Evolutionary conservation across 1,140 invertebrate genomes (phyloP).

Genomic region (Pseudomyrmex concolor): DNA sequence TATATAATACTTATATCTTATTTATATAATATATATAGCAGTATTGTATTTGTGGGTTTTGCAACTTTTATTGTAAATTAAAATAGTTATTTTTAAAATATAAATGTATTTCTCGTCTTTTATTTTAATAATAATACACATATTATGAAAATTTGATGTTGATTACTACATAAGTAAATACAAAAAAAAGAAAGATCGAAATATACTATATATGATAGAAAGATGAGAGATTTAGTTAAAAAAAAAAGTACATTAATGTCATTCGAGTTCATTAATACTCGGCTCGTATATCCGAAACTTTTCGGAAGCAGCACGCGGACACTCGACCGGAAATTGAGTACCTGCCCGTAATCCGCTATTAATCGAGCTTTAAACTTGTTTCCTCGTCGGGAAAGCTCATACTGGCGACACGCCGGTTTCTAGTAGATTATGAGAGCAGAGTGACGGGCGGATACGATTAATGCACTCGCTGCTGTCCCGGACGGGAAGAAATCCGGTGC

Average conservation of each 20-base stretch:
- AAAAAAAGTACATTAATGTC: slow-evolving; percentile 8
- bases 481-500: slow-evolving; percentile 65
- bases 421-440: slow-evolving; percentile 61
- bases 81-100: too few species aligned
- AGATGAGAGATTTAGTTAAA: slow-evolving; percentile 34
- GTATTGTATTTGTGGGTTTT: not conserved
- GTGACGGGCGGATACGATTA: slow-evolving; percentile 66
- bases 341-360: slow-evolving; percentile 71
- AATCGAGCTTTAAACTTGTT: slow-evolving; percentile 75
- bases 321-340: slow-evolving; percentile 69
- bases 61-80: not conserved
- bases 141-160: too few species aligned
- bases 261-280: slow-evolving; percentile 70
- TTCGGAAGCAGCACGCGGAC: slow-evolving; percentile 51
- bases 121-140: too few species aligned
- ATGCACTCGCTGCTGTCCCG: slow-evolving; percentile 59
- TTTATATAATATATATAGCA: not conserved
- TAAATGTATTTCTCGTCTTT: too few species aligned
- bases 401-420: slow-evolving; percentile 58
- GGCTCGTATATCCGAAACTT: slow-evolving; percentile 59
- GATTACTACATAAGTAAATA: not conserved
- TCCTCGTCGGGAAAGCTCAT: slow-evolving; percentile 59
- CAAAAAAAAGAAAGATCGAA: slow-evolving; percentile 21
- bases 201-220: not conserved
- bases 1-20: too few species aligned